These are phyloP conservation scores for Caenorhabditis uteleia DNA, from an alignment of 2,888 invertebrate genomes.

Conservation along the genomic window DNA sequence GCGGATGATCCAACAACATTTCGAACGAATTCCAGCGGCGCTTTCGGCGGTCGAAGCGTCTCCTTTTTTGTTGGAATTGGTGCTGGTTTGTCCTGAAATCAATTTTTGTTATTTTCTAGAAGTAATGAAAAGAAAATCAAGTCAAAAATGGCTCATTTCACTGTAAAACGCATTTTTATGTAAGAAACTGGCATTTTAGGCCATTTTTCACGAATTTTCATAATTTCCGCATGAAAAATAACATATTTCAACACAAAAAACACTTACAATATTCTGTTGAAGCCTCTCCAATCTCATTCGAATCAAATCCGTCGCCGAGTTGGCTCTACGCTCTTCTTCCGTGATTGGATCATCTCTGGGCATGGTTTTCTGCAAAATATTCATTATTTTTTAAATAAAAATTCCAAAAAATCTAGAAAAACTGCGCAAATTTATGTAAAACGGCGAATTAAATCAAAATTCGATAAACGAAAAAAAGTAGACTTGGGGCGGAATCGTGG, in stretches of 20 bases:
- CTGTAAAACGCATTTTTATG: background rate
- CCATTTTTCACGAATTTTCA: constrained; percentile 3
- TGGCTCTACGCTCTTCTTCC: constrained; percentile 62
- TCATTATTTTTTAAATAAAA: no score
- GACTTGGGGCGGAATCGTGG: no score
- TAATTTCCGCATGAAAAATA: no score
- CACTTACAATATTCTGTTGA: constrained; percentile 63
- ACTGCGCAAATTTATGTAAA: no score
- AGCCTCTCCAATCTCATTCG: constrained; percentile 61
- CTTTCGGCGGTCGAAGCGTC: constrained; percentile 77
- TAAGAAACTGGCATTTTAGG: background rate
- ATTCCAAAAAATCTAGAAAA: no score
- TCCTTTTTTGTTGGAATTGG: constrained; percentile 85
- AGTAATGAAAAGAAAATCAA: background rate
- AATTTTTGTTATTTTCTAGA: background rate
- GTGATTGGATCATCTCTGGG: constrained; percentile 51
- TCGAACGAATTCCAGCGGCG: constrained; percentile 90
- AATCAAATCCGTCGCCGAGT: constrained; percentile 62
- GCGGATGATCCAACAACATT: constrained; percentile 99
- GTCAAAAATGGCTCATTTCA: background rate
- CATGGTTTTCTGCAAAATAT: no score
- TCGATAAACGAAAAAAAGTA: no score
- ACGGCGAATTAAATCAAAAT: no score
- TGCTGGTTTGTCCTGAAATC: constrained; percentile 83
- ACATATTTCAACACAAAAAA: background rate